Evolutionary conservation across 2,888 invertebrate genomes (phyloP).

Genomic region (Drosophila suboccidentalis): DNA sequence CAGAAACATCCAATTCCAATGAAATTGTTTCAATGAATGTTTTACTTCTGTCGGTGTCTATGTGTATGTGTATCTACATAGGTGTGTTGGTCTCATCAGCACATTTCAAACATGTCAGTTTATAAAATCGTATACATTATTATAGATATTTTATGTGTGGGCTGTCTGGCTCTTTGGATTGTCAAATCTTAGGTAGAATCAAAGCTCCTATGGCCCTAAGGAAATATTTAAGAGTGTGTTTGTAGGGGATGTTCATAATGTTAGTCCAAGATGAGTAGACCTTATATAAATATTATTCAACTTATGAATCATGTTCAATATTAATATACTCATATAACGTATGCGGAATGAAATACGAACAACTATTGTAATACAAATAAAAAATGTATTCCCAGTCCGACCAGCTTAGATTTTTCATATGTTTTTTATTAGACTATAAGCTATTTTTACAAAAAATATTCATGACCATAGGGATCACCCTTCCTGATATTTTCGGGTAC

Average conservation of each 20-base stretch:
- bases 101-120: slow-evolving; percentile 27
- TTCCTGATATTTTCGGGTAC: too few species aligned
- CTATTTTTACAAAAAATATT: too few species aligned
- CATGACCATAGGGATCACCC: too few species aligned
- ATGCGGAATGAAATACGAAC: too few species aligned
- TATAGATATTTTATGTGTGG: slow-evolving; percentile 56
- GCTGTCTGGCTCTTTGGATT: slow-evolving; percentile 41
- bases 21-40: slow-evolving; percentile 39
- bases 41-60: slow-evolving; percentile 2
- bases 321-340: too few species aligned
- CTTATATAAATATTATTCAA: too few species aligned
- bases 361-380: too few species aligned
- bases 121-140: slow-evolving; percentile 38
- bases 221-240: background rate
- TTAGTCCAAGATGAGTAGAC: background rate
- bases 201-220: slow-evolving; percentile 9
- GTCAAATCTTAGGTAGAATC: slow-evolving; percentile 37
- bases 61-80: background rate
- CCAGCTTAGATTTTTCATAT: too few species aligned
- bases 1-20: slow-evolving; percentile 26
- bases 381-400: too few species aligned
- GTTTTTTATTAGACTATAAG: too few species aligned
- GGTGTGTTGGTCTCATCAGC: slow-evolving; percentile 16
- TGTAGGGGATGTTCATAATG: slow-evolving; percentile 4
- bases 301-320: too few species aligned